A percentile compares a stretch with the other conserved stretches of the same genome.
These are phyloP conservation scores for Caenorhabditis becei DNA, from an alignment of 2,888 invertebrate species.

Conservation along the genomic window DNA sequence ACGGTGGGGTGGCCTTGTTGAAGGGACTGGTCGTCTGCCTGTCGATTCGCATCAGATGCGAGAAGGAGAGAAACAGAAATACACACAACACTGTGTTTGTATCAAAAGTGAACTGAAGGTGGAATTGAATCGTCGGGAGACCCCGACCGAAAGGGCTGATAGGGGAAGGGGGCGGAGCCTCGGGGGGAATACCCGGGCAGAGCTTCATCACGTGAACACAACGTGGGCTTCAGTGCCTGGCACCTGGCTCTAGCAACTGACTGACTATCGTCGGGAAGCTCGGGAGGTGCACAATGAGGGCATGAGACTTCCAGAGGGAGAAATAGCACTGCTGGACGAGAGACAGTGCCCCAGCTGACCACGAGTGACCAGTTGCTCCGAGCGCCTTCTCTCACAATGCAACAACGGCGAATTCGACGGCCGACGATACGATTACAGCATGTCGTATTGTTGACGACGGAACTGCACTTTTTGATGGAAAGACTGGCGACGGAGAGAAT, in stretches of 20 bases:
- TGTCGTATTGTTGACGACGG: constrained; percentile 4
- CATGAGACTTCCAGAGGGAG: constrained; percentile 27
- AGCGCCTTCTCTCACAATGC: neutral
- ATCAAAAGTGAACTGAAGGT: constrained; percentile 45
- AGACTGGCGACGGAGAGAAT: neutral
- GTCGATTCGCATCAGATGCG: constrained; percentile 23
- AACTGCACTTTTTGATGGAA: constrained; percentile 10
- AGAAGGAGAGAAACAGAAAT: constrained; percentile 20
- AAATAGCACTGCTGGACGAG: neutral
- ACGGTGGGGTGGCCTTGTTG: neutral
- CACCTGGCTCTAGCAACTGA: constrained; percentile 37
- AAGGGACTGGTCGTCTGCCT: constrained; percentile 3
- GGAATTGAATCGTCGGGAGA: constrained; percentile 23
- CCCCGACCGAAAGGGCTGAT: constrained; percentile 25
- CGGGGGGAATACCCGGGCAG: constrained; percentile 46
- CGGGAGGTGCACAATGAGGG: constrained; percentile 47
- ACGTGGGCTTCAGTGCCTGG: constrained; percentile 35
- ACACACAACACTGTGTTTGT: constrained; percentile 17
- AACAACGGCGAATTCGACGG: constrained; percentile 10
- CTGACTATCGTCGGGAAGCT: constrained; percentile 8
- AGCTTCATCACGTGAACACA: constrained; percentile 51
- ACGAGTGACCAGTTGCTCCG: constrained; percentile 42
- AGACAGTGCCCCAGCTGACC: constrained; percentile 31
- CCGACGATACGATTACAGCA: constrained; percentile 47
- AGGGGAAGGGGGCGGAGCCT: constrained; percentile 34